Evolutionary conservation across 2,888 invertebrate genomes (phyloP).

Genomic region (Octonoba sinensis): DNA sequence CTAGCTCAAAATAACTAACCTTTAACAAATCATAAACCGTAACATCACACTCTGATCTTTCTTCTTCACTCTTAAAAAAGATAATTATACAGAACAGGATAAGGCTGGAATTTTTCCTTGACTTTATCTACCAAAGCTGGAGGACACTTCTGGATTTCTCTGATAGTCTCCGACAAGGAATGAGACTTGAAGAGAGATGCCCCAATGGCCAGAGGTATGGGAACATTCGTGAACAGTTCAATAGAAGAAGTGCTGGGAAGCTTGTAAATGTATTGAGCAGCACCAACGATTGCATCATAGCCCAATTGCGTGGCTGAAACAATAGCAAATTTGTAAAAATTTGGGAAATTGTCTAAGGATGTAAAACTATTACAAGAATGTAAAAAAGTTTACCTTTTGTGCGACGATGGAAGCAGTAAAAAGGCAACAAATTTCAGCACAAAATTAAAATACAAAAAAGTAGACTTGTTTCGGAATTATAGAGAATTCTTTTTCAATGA

Average conservation of each 20-base stretch:
- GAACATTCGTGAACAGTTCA: constrained; percentile 24
- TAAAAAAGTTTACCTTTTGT: background rate
- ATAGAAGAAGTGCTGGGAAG: constrained; percentile 12
- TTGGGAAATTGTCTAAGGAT: background rate
- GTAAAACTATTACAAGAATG: background rate
- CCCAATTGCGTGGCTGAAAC: constrained; percentile 31
- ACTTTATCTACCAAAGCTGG: background rate
- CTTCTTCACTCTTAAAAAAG: constrained; percentile 42
- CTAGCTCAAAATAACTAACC: constrained; percentile 8
- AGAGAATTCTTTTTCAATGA: too few relatives aligned
- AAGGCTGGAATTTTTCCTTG: constrained; percentile 19
- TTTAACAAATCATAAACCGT: constrained; percentile 57
- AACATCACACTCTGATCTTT: constrained; percentile 37
- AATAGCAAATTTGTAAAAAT: background rate
- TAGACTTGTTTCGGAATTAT: background rate
- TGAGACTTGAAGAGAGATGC: constrained; percentile 41
- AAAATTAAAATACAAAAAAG: background rate
- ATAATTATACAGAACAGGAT: constrained; percentile 41
- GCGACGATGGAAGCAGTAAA: background rate
- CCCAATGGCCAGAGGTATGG: constrained; percentile 22
- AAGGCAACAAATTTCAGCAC: too few relatives aligned
- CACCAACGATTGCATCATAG: constrained; percentile 32
- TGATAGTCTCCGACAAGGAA: constrained; percentile 13
- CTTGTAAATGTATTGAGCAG: constrained; percentile 36
- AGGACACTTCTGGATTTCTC: background rate